phyloP scores from a whole-genome alignment of 2,113 vertebrate genomes.

The Alligator sinensis region DNA sequence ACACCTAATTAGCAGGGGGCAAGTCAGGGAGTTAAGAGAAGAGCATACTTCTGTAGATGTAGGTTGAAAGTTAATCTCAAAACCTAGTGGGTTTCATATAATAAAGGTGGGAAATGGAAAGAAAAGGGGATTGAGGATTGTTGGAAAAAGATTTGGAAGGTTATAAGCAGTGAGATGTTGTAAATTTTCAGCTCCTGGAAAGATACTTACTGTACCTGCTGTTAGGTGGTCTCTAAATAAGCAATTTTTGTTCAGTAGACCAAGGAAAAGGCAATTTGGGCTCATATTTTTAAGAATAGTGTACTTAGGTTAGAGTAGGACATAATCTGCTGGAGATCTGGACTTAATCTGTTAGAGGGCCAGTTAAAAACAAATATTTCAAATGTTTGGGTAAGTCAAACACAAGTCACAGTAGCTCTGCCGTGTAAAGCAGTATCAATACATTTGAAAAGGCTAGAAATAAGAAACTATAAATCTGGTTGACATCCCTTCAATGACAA shows the following conservation, averaged over 20 bases:
- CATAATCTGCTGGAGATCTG: background rate
- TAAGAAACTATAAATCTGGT: too few relatives aligned
- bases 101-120: rapidly evolving
- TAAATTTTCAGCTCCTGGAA: background rate
- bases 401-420: background rate
- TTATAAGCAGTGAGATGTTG: background rate
- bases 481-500: too few relatives aligned
- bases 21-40: background rate
- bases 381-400: background rate
- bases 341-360: background rate
- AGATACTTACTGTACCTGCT: background rate
- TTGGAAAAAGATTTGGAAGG: background rate
- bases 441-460: background rate
- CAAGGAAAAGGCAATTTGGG: background rate
- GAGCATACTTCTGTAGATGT: background rate
- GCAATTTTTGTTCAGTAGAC: background rate
- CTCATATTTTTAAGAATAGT: background rate
- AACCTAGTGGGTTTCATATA: background rate
- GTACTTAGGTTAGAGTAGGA: background rate
- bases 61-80: background rate
- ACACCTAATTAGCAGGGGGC: background rate
- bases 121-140: background rate
- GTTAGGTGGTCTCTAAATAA: background rate
- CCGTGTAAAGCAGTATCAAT: background rate
- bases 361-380: background rate